phyloP scores from a whole-genome alignment of 2,113 vertebrate genomes.

The Tetraodon nigroviridis region DNA sequence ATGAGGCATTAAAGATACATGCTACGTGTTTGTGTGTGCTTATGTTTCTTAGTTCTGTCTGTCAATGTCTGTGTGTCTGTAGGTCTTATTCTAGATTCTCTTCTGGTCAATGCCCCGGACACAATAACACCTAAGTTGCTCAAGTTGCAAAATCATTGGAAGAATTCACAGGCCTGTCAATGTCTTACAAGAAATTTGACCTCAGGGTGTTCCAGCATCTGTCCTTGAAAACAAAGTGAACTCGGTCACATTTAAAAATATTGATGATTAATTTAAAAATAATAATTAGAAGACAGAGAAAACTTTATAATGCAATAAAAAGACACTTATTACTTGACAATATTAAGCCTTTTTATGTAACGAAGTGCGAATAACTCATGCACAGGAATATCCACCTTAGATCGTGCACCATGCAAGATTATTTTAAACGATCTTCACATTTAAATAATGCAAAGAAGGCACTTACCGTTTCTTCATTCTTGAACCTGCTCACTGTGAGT shows the following conservation, averaged over 20 bases:
- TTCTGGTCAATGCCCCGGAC: no score
- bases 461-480: slow-evolving; percentile 42
- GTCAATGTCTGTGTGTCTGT: slow-evolving; percentile 20
- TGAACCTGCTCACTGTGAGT: slow-evolving; percentile 41
- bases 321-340: slow-evolving; percentile 18
- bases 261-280: no score
- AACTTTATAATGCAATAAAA: not conserved
- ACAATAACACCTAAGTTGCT: slow-evolving; percentile 41
- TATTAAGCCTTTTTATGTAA: not conserved
- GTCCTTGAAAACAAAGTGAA: slow-evolving; percentile 34
- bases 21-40: slow-evolving; percentile 17
- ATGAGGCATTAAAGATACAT: slow-evolving; percentile 42
- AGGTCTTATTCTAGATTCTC: no score
- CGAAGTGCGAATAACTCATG: slow-evolving; percentile 34
- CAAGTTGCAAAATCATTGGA: slow-evolving; percentile 25
- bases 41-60: slow-evolving; percentile 20
- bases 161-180: slow-evolving; percentile 13
- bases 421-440: no score
- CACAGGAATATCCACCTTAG: slow-evolving; percentile 1
- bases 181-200: slow-evolving; percentile 25
- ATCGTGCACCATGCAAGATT: no score
- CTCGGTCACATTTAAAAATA: not conserved
- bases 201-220: slow-evolving; percentile 5
- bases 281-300: slow-evolving; percentile 13
- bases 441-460: slow-evolving; percentile 33